These are phyloP conservation scores for Trissolcus japonicus DNA, from an alignment of 2,888 invertebrate species.

Conservation along the genomic window DNA sequence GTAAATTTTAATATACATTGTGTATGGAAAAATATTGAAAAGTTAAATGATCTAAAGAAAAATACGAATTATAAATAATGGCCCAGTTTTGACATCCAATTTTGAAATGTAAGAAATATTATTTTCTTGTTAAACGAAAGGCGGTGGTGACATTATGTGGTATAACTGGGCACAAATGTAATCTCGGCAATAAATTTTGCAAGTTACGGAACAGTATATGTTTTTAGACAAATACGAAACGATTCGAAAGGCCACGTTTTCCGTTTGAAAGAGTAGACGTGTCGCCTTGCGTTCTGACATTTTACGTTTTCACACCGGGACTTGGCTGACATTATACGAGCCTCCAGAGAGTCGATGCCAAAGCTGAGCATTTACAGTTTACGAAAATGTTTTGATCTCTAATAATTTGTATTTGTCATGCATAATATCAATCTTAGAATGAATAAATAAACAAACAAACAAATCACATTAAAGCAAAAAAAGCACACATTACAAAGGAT, in stretches of 20 bases:
- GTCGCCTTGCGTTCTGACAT: conserved; percentile 37
- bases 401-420: conserved; percentile 11
- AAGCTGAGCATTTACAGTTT: conserved; percentile 24
- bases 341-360: conserved; percentile 32
- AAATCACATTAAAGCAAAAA: too few relatives aligned
- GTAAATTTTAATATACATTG: too few relatives aligned
- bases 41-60: too few relatives aligned
- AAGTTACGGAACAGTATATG: conserved; percentile 30
- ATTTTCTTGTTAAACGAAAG: conserved; percentile 23
- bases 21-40: too few relatives aligned
- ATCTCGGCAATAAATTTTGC: conserved; percentile 35
- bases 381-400: conserved; percentile 23
- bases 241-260: conserved; percentile 28
- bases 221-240: conserved; percentile 42
- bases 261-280: conserved; percentile 19
- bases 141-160: conserved; percentile 20
- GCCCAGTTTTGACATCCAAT: background rate
- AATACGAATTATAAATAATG: background rate
- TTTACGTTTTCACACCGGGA: conserved; percentile 32
- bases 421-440: background rate
- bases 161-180: conserved; percentile 9
- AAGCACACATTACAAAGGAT: background rate
- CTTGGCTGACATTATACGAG: conserved; percentile 30
- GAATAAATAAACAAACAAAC: background rate
- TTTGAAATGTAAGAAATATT: conserved; percentile 7